Conservation (phyloP, 2,797 vertebrate genomes). For the Molothrus aeneus region DNA sequence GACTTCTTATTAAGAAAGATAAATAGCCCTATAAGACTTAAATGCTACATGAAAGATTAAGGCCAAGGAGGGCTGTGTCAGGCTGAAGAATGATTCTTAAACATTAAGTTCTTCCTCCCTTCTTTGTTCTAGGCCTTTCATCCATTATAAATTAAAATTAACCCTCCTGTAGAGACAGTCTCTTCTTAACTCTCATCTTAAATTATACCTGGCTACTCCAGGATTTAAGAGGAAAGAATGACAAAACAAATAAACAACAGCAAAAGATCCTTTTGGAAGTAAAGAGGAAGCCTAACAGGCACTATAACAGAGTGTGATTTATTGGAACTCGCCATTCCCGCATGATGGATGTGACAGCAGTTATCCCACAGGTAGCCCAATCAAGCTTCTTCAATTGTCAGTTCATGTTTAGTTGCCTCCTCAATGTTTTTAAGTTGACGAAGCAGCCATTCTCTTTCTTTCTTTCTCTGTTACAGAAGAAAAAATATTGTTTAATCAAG, state of each 20-base stretch:
- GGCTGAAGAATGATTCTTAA: neutral
- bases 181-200: neutral
- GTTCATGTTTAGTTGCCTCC: constrained; percentile 79
- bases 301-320: neutral
- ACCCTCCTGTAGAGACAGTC: neutral
- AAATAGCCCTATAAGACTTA: neutral
- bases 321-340: neutral
- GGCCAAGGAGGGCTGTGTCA: neutral
- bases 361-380: neutral
- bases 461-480: constrained; percentile 31
- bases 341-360: neutral
- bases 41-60: neutral
- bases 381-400: constrained; percentile 75
- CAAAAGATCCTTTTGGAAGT: neutral
- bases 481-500: neutral
- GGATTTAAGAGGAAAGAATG: neutral
- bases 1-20: neutral
- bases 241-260: neutral
- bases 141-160: neutral
- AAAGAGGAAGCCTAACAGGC: neutral
- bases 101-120: neutral
- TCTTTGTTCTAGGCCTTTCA: neutral
- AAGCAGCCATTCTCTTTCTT: constrained; percentile 74
- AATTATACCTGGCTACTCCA: neutral
- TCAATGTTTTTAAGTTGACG: constrained; percentile 82